These are phyloP conservation scores for Strigamia crassipes DNA, from an alignment of 2,888 invertebrate species.

Conservation along the genomic window DNA sequence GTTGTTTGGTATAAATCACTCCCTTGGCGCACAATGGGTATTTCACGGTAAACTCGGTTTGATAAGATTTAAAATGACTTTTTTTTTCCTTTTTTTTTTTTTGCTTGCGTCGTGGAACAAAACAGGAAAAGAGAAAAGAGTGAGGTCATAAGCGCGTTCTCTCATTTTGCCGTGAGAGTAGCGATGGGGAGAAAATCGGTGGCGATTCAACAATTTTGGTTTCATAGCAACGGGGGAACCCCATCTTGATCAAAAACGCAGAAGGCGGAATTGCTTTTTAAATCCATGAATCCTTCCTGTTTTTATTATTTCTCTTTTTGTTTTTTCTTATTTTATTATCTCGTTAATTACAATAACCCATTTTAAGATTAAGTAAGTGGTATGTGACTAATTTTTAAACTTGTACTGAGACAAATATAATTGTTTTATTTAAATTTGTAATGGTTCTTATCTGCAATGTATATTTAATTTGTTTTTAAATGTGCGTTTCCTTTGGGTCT, in stretches of 20 bases:
- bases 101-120: not conserved
- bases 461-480: slow-evolving; percentile 11
- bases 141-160: slow-evolving; percentile 3
- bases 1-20: not conserved
- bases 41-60: slow-evolving; percentile 1
- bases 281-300: not conserved
- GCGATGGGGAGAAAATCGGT: slow-evolving; percentile 39
- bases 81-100: slow-evolving; percentile 18
- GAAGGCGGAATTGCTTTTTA: slow-evolving; percentile 7
- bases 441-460: not conserved
- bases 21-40: not conserved
- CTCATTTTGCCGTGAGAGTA: not conserved
- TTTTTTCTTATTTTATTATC: not conserved
- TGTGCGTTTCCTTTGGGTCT: slow-evolving; percentile 2
- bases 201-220: slow-evolving; percentile 37
- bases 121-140: slow-evolving; percentile 26
- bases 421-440: not conserved
- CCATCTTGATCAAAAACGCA: slow-evolving; percentile 23
- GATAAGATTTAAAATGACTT: slow-evolving; percentile 27
- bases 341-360: not conserved
- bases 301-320: not conserved
- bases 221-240: slow-evolving; percentile 38
- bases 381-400: not conserved
- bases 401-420: not conserved
- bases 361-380: not conserved